Conservation (phyloP, 2,113 vertebrate genomes). For the Telmatochromis sp. region DNA sequence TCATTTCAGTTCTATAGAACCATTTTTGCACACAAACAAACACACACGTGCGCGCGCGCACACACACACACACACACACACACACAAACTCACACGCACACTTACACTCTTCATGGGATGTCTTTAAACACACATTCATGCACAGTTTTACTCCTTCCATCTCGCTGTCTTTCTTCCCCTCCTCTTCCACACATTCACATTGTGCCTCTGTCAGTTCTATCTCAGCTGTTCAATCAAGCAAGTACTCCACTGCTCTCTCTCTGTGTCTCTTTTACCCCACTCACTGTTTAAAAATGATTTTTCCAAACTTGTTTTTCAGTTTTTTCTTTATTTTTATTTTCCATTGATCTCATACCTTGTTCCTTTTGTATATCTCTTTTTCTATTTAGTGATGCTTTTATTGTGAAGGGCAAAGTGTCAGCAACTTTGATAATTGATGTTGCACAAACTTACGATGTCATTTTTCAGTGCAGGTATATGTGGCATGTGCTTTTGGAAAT, state of each 20-base stretch:
- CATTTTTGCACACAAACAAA: neutral
- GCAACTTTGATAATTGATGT: neutral
- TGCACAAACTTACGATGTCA: neutral
- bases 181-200: slow-evolving; percentile 16
- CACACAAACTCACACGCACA: neutral
- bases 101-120: neutral
- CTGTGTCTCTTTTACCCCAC: neutral
- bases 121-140: neutral
- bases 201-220: slow-evolving; percentile 29
- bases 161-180: slow-evolving; percentile 8
- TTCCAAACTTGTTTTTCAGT: neutral
- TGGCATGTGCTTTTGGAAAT: neutral
- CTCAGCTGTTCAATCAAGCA: slow-evolving; percentile 14
- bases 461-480: neutral
- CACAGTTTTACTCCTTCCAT: neutral
- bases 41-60: rapidly evolving
- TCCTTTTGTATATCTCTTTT: neutral
- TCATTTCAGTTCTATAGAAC: neutral
- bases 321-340: neutral
- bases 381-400: neutral
- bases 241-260: neutral
- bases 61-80: neutral
- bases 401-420: slow-evolving; percentile 5
- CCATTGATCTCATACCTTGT: neutral
- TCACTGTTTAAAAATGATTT: neutral